These are phyloP conservation scores for Mormyrops boulengeri DNA, from an alignment of 2,797 vertebrate genomes.

Conservation along the genomic window DNA sequence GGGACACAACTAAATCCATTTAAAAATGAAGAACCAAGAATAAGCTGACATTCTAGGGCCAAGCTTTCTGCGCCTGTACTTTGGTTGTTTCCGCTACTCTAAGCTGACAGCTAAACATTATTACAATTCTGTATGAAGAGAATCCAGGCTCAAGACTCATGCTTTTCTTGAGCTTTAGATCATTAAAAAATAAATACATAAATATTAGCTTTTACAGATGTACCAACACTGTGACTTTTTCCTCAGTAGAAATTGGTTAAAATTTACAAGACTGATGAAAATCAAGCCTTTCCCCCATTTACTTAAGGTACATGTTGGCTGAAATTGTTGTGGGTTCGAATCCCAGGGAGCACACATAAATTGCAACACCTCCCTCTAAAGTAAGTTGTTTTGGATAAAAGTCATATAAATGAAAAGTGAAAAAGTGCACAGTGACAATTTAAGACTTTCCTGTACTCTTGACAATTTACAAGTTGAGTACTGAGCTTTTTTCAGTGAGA, in stretches of 20 bases:
- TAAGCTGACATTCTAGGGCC: background rate
- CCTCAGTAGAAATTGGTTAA: background rate
- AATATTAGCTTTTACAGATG: background rate
- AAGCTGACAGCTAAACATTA: background rate
- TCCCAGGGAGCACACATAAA: background rate
- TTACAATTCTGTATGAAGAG: background rate
- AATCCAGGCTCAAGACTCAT: background rate
- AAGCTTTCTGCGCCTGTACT: background rate
- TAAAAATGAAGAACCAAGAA: background rate
- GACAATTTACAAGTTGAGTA: background rate
- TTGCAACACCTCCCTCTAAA: background rate
- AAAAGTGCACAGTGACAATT: background rate
- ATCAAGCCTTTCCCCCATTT: background rate
- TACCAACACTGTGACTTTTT: background rate
- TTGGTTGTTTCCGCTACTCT: slow-evolving; percentile 3
- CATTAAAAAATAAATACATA: background rate
- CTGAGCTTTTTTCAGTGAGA: background rate
- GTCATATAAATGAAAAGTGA: background rate
- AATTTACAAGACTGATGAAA: background rate
- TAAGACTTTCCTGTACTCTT: background rate
- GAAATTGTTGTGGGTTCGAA: background rate
- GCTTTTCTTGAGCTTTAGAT: background rate
- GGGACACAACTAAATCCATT: slow-evolving; percentile 15
- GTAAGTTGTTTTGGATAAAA: background rate
- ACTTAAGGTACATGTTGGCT: background rate